Evolutionary conservation across 2,797 vertebrate genomes (phyloP).

Genomic region (Luscinia megarhynchos): DNA sequence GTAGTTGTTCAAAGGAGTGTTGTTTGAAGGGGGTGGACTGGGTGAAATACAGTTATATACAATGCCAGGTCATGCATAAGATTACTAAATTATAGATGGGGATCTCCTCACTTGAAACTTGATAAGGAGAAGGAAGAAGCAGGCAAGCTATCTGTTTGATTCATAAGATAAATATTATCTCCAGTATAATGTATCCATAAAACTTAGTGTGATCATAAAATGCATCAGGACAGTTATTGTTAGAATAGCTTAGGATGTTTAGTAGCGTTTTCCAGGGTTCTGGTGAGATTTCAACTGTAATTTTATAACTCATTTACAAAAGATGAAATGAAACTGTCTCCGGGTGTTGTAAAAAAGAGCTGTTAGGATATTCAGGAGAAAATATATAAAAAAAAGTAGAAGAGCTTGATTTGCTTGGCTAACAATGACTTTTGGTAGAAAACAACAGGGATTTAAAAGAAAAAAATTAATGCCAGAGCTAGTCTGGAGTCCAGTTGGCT

Average conservation of each 20-base stretch:
- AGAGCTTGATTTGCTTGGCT: background rate
- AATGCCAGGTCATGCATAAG: background rate
- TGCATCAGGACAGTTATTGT: background rate
- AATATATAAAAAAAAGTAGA: background rate
- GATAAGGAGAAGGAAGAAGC: background rate
- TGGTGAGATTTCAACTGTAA: background rate
- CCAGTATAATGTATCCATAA: background rate
- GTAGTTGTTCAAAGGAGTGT: background rate
- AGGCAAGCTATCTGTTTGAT: background rate
- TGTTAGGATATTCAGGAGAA: background rate
- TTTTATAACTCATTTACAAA: constrained; percentile 5
- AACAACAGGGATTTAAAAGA: background rate
- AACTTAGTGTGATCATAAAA: background rate
- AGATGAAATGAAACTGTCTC: background rate
- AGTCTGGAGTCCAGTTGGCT: background rate
- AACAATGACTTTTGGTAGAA: background rate
- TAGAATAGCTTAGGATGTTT: background rate
- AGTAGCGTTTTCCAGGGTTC: background rate
- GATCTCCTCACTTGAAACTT: constrained; percentile 8
- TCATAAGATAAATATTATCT: background rate
- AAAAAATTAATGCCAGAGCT: background rate
- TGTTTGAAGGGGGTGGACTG: background rate
- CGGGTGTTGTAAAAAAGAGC: background rate
- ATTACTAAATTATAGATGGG: constrained; percentile 17
- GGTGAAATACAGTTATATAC: background rate